These are phyloP conservation scores for Enteromius afrohamiltoni DNA, from an alignment of 2,797 vertebrate genomes.

Conservation along the genomic window DNA sequence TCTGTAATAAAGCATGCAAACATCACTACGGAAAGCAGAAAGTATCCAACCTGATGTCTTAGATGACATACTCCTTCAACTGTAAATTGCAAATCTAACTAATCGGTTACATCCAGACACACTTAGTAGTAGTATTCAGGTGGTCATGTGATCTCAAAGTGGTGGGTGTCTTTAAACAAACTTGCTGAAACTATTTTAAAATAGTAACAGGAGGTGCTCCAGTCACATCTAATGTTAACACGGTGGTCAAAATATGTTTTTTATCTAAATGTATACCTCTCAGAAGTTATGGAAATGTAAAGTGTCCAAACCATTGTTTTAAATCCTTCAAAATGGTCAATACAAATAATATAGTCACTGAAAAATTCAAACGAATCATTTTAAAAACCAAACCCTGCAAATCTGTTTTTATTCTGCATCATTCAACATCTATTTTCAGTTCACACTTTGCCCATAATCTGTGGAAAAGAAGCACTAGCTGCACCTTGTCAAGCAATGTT, in stretches of 20 bases:
- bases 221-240: not conserved
- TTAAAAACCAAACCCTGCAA: not conserved
- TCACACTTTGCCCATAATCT: slow-evolving; percentile 1
- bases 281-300: not conserved
- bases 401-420: not conserved
- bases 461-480: not conserved
- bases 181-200: too few relatives aligned
- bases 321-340: not conserved
- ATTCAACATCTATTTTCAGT: not conserved
- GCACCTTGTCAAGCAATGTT: not conserved
- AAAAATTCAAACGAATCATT: not conserved
- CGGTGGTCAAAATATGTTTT: not conserved
- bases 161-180: too few relatives aligned
- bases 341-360: not conserved
- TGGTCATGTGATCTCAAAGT: too few relatives aligned
- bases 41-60: too few relatives aligned
- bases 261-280: not conserved
- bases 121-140: not conserved
- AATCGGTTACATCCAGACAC: too few relatives aligned
- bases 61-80: too few relatives aligned
- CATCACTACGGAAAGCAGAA: too few relatives aligned
- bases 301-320: not conserved
- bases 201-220: not conserved
- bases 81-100: too few relatives aligned
- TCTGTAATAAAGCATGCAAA: too few relatives aligned